These are phyloP conservation scores for Drosophila albomicans DNA, from an alignment of 1,140 invertebrate genomes.

Conservation along the genomic window DNA sequence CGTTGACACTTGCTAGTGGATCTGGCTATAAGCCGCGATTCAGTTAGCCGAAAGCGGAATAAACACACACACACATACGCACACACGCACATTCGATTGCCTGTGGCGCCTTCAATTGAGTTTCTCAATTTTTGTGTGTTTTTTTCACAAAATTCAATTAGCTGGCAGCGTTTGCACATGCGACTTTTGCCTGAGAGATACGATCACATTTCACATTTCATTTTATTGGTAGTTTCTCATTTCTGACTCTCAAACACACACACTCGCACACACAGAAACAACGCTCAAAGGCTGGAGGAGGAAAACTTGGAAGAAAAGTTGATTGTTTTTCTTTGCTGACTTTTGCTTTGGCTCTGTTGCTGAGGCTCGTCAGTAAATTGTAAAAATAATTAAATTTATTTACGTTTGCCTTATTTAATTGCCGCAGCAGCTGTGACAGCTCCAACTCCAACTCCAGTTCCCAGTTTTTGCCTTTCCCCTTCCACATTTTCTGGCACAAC, in stretches of 20 bases:
- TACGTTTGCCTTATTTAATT: slow-evolving; percentile 67
- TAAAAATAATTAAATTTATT: slow-evolving; percentile 79
- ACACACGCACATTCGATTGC: slow-evolving; percentile 32
- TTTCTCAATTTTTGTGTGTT: slow-evolving; percentile 56
- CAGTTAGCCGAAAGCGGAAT: slow-evolving; percentile 28
- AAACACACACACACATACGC: slow-evolving; percentile 1
- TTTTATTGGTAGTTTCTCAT: slow-evolving; percentile 44
- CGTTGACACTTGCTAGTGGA: slow-evolving; percentile 26
- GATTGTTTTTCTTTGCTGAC: slow-evolving; percentile 75
- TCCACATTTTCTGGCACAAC: slow-evolving; percentile 25
- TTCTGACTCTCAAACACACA: slow-evolving; percentile 11
- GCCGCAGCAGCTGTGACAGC: slow-evolving; percentile 39
- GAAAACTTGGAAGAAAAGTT: slow-evolving; percentile 45
- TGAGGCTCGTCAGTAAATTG: slow-evolving; percentile 59
- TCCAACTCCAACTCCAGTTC: slow-evolving; percentile 16
- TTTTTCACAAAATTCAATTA: slow-evolving; percentile 72
- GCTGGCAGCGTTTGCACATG: slow-evolving; percentile 52
- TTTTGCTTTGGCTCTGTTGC: slow-evolving; percentile 41
- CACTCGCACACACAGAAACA: slow-evolving; percentile 1
- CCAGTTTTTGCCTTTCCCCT: neutral
- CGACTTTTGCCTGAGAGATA: slow-evolving; percentile 28
- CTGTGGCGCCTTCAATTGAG: slow-evolving; percentile 63
- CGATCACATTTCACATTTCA: slow-evolving; percentile 43
- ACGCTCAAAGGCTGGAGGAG: slow-evolving; percentile 25
- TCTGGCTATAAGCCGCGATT: slow-evolving; percentile 19